These are phyloP conservation scores for Mystacornis crossleyi DNA, from an alignment of 2,113 vertebrate species.

Conservation along the genomic window DNA sequence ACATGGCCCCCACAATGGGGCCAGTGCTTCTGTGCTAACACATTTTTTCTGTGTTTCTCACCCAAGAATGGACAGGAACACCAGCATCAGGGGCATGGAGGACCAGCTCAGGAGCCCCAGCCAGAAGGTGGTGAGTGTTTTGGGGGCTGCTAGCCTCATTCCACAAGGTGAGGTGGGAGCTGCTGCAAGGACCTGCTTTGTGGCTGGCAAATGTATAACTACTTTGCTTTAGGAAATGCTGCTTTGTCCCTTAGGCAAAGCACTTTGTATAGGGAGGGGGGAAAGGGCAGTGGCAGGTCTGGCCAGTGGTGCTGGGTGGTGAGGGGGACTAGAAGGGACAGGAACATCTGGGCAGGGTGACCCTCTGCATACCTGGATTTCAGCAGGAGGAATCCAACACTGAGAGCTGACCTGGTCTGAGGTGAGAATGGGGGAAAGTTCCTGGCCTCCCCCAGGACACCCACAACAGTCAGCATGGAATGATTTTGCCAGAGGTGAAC, in stretches of 20 bases:
- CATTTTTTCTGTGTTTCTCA: conserved; percentile 35
- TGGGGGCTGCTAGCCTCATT: background rate
- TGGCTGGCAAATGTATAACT: background rate
- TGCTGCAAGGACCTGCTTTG: background rate
- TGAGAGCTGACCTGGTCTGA: background rate
- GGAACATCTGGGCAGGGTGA: background rate
- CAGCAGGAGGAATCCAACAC: background rate
- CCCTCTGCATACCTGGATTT: background rate
- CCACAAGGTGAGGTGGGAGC: background rate
- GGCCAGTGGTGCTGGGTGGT: background rate
- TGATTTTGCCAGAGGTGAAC: background rate
- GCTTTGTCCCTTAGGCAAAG: background rate
- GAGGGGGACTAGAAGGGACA: background rate
- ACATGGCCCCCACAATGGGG: background rate
- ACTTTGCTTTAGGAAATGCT: background rate
- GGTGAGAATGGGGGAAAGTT: background rate
- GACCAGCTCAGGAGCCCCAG: conserved; percentile 52
- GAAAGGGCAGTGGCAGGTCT: background rate
- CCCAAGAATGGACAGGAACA: conserved; percentile 77
- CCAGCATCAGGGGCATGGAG: conserved; percentile 66
- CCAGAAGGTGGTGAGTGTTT: conserved; percentile 75
- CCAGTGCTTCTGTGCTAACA: background rate
- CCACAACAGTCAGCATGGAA: background rate
- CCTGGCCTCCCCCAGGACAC: background rate
- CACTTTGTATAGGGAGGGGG: background rate